phyloP scores from a whole-genome alignment of 2,888 invertebrate genomes.

The Penaeus monodon region DNA sequence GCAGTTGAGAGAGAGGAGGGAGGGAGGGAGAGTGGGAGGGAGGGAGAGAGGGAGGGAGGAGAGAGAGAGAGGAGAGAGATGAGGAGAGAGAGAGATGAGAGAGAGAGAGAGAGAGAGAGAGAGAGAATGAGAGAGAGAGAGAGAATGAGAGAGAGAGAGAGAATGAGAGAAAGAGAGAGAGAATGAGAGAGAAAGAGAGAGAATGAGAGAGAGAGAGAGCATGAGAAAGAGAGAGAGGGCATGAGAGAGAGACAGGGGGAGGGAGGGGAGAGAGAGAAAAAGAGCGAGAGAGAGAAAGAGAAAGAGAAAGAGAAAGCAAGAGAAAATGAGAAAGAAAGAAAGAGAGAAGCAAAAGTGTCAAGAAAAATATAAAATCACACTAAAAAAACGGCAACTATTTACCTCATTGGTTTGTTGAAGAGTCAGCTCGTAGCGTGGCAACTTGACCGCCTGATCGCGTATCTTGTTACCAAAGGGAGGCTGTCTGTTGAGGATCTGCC shows the following conservation, averaged over 20 bases:
- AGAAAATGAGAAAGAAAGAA: not conserved
- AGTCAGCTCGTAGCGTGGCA: slow-evolving; percentile 77
- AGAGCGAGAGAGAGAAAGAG: not conserved
- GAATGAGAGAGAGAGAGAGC: not conserved
- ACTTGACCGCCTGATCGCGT: slow-evolving; percentile 75
- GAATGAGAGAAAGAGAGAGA: no score
- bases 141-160: no score
- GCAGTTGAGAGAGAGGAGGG: no score
- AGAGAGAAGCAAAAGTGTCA: not conserved
- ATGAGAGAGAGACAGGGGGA: not conserved
- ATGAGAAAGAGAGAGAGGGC: not conserved
- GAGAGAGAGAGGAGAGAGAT: no score
- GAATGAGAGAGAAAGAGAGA: no score
- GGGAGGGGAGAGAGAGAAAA: not conserved
- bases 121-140: no score
- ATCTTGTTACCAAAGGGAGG: slow-evolving; percentile 81
- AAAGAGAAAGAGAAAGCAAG: no score
- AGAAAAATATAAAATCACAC: not conserved
- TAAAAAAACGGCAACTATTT: not conserved
- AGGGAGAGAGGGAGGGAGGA: no score
- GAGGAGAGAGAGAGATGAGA: no score
- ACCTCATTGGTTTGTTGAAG: slow-evolving; percentile 69
- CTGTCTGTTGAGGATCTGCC: slow-evolving; percentile 79
- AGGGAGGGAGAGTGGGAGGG: no score
- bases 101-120: no score